Base-by-base conservation (phyloP, 2,113 vertebrate genomes). In the Spermophilus dauricus region DNA sequence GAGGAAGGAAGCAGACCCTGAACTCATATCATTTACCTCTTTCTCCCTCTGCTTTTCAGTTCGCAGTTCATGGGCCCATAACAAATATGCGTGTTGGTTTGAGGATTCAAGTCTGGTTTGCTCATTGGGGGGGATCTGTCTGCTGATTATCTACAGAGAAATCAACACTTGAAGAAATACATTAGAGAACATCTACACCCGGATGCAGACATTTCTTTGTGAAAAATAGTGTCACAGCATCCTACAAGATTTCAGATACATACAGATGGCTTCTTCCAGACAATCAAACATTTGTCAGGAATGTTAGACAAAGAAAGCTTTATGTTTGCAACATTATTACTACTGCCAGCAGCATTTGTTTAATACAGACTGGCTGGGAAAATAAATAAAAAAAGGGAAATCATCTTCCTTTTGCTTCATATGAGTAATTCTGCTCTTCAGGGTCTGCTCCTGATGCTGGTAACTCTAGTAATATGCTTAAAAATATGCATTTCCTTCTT, bases 201-300 rank as follows among this genome's bases (percentile, higher is more conserved):
- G 16, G 0, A 26, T 24, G 20, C 39, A 94, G 70, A 75, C 56
- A 34, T 20, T 73, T 84, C 86, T n/a, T 58, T 5, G 8, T 70
- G 84, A 86, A 85, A 88, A 95, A 84, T 17, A 88, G 94, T 32
- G 84, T 87, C 75, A 30, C 8, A 2, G 78, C 69, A 67, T 58
- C 42, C 45, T 91, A n/a, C 22, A 81, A 53, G 89, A 83, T 58
- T 58, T 94, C 72, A 84, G 89, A 96, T 91, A 72, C 69, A 34
- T 3, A 70, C 61, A 92, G 88, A 92, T 73, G 87, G 75, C 92
- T 87, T 83, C 73, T 86, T 82, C 53, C 61, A 30, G 82, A 96
- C 86, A 96, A 95, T 32, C n/a, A 69, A 88, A 72, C 86, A 73
- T 97, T 95, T 94, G 82, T 96, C 85, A 83, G 75, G 18, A 86